Evolutionary conservation across 30 jellyfish, hydroid and myxozoan genomes (phyloP), one percentile per base, ranked within the genome.

Genomic region (Chrysaora quinquecirrha): DNA sequence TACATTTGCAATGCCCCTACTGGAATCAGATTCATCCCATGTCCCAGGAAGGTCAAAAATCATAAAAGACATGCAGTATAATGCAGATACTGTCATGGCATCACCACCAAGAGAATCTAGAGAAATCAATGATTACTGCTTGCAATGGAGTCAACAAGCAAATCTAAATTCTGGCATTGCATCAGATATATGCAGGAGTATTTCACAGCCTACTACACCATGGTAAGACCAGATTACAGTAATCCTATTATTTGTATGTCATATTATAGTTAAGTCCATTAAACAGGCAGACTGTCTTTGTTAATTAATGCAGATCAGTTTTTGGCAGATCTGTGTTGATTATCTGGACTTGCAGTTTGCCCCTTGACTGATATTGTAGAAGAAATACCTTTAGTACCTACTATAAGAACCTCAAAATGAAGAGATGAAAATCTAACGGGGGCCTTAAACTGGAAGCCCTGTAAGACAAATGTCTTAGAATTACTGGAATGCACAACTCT

Each of bases 61-160:
- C 46, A 65, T 60, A 1, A 46, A 68, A 43, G 84, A 25, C 33
- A 30, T 74, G 0, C 62, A 27, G 7, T 63, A 18, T 29, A 43
- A 30, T 31, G 82, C 68, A 23, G 95, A 85, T 48, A 31, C 50
- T 2, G 66, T 67, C 30, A 75, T 85, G 89, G 80, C 88, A 23
- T 68, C 87, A 19, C 85, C 87, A 1, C 95, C 95, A 63, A 73
- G 80, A 43, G 95, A 85, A 33, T 35, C 88, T 3, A 32, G 89
- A 31, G 89, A 85, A 34, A 75, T 85, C 0, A 85, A 67, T 66
- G 85, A 75, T 29, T 85, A 85, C 47, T 74, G 87, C 84, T 33
- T 85, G 89, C 50, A 85, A 54, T 85, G 95, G 95, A 85, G 89
- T 65, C 85, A 75, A 24, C 86, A 85, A 38, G 83, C 80, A 18